These are phyloP conservation scores for Cloeon dipterum DNA, from an alignment of 2,888 invertebrate species.

Conservation along the genomic window DNA sequence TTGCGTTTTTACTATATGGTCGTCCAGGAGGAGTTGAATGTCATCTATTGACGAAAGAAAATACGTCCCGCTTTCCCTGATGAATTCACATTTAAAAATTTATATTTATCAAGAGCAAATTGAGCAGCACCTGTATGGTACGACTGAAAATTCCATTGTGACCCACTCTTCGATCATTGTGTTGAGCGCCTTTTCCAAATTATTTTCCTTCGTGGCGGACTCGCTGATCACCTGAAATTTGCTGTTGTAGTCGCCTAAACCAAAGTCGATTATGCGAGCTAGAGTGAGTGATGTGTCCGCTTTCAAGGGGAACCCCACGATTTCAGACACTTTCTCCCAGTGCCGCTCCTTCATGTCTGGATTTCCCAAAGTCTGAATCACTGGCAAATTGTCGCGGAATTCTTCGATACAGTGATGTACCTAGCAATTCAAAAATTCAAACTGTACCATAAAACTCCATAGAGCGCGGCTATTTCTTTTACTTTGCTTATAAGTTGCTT, in stretches of 20 bases:
- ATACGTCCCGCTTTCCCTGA: conserved; percentile 67
- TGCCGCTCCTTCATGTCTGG: conserved; percentile 80
- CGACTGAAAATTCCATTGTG: conserved; percentile 47
- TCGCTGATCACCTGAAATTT: conserved; percentile 84
- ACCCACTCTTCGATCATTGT: conserved; percentile 87
- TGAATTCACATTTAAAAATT: conserved; percentile 9
- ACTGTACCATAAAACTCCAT: too few relatives aligned
- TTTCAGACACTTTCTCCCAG: conserved; percentile 87
- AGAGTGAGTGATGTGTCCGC: conserved; percentile 58
- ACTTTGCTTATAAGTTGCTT: conserved; percentile 43
- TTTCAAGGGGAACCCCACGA: conserved; percentile 78
- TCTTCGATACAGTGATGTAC: conserved; percentile 54
- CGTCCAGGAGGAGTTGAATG: conserved; percentile 78
- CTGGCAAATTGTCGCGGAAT: conserved; percentile 70
- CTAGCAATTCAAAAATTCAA: too few relatives aligned
- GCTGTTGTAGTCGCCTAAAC: conserved; percentile 64
- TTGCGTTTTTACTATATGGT: conserved; percentile 89
- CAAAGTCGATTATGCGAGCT: conserved; percentile 65
- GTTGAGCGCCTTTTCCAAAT: conserved; percentile 63
- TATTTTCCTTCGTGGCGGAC: conserved; percentile 87
- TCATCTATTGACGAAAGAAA: conserved; percentile 82
- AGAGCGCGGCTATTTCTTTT: too few relatives aligned
- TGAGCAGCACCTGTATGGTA: conserved; percentile 53
- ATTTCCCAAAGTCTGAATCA: conserved; percentile 84
- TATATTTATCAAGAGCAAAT: background rate